Evolutionary conservation across 2,888 invertebrate genomes (phyloP).

Genomic region (Bedellia somnulentella): DNA sequence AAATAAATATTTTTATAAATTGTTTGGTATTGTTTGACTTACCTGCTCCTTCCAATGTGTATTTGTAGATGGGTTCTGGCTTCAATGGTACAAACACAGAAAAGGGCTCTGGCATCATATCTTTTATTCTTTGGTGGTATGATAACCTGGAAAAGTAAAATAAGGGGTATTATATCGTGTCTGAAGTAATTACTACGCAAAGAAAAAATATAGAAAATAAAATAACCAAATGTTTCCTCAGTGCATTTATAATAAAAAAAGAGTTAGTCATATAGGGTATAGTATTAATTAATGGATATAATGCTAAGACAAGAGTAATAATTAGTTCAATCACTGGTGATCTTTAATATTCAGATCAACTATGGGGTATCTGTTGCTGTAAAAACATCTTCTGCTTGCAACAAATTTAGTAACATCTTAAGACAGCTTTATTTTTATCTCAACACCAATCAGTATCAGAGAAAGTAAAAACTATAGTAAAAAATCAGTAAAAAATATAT

Average conservation of each 20-base stretch:
- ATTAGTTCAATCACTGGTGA: no score
- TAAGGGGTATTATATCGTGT: background rate
- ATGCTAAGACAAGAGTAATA: no score
- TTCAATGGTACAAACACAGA: conserved; percentile 80
- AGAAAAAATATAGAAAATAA: conserved; percentile 1
- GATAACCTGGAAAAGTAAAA: conserved; percentile 67
- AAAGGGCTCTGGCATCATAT: conserved; percentile 89
- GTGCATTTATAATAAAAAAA: no score
- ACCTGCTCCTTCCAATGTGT: conserved; percentile 88
- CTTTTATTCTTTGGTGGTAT: conserved; percentile 90
- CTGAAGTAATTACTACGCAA: no score
- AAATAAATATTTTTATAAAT: conserved; percentile 17
- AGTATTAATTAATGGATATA: no score
- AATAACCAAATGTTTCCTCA: no score
- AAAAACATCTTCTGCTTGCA: no score
- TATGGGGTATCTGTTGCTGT: no score
- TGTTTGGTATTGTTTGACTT: conserved; percentile 25
- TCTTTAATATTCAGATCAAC: no score
- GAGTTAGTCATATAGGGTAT: no score
- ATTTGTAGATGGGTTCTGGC: conserved; percentile 89
- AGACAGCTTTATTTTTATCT: no score
- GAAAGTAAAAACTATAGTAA: conserved; percentile 6
- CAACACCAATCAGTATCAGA: conserved; percentile 2
- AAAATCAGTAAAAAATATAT: conserved; percentile 7
- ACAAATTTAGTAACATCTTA: no score